phyloP scores from a whole-genome alignment of 2,113 vertebrate species.

The human region GRCh38 chr1:170395501-170396000 shows the following conservation, averaged over 20 bases:
- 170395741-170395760: not conserved
- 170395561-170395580: not conserved
- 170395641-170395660: not conserved
- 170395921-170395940: slow-evolving; percentile 1
- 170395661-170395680: not conserved
- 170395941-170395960: not conserved
- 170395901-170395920: not conserved
- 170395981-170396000: not conserved
- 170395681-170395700: not conserved
- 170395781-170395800: slow-evolving; percentile 1
- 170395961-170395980: not conserved
- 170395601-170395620: slow-evolving; percentile 7
- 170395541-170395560: not conserved
- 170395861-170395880: slow-evolving; percentile 20
- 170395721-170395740: slow-evolving; percentile 12
- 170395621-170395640: not conserved
- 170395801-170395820: not conserved
- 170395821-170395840: not conserved
- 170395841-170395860: not conserved
- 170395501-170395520: not conserved
- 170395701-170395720: not conserved
- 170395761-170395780: slow-evolving; percentile 23
- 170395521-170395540: not conserved
- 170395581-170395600: not conserved
- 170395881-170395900: not conserved